Evolutionary conservation across 2,113 vertebrate genomes (phyloP), one percentile per base, ranked within the genome.

Genomic region (Amia ocellicauda): DNA sequence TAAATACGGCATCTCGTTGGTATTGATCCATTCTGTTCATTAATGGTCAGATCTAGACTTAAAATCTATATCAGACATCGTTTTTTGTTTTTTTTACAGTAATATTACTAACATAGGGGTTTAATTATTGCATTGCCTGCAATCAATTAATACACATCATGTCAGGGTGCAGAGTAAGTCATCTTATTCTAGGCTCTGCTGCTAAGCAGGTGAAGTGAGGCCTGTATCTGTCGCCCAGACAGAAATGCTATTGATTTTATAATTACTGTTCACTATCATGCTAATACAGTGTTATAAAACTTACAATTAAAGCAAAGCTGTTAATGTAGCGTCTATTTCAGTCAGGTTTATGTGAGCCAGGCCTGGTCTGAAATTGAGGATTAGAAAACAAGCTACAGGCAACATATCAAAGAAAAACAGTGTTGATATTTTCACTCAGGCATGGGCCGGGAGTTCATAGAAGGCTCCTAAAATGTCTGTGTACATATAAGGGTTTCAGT

Each of bases 141-240:
- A 84, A 85, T 87, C 85, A 78, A 85, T 87, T 78, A 78, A 78
- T 81, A 76, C 72, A 69, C 75, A 80, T 83, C 86, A 85, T 81
- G 69, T 74, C 74, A 74, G 36, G 73, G 75, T 76, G 76, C 62
- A 85, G 86, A 88, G 77, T 73, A 77, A 69, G 53, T 41, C 49
- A 69, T 66, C 59, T 43, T 23, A 20, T 58, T 2, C 10, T 42
- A 50, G 41, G 16, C 63, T 17, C 24, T 49, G 27, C 26, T 62
- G 67, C 72, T 41, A 74, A 47, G 63, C 64, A 54, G 50, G 28
- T 4, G 5, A 70, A 40, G 63, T 72, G 51, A 75, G 51, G 58
- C 63, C 49, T 53, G 50, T 14, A 28, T 41, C 5, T 3, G 24
- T 26, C 20, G 29, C 43, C 45, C n/a, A 47, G 45, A 59, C 29